Percentiles rank a stretch among this genome's conserved stretches.
These are phyloP conservation scores for Oreochromis tanganicae DNA, from an alignment of 2,113 vertebrate species.

Conservation along the genomic window DNA sequence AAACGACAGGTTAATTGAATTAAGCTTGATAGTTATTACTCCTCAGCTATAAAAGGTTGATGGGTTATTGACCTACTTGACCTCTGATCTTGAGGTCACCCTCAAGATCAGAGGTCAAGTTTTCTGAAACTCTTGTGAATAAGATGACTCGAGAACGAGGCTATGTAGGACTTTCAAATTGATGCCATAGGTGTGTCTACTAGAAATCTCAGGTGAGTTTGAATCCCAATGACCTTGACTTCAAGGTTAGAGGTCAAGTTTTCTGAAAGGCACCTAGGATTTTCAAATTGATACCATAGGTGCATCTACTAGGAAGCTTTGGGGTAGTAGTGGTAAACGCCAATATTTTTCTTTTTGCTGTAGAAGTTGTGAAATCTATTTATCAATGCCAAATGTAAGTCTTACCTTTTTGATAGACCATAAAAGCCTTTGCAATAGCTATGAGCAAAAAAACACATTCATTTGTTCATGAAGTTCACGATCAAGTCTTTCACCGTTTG, in stretches of 20 bases:
- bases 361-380: neutral
- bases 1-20: neutral
- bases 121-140: neutral
- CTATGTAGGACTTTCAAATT: neutral
- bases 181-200: neutral
- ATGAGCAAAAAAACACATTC: neutral
- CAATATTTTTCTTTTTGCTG: neutral
- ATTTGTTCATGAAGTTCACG: neutral
- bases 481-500: neutral
- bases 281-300: neutral
- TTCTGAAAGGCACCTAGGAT: neutral
- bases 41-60: neutral
- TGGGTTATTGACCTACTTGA: fast-evolving
- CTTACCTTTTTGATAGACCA: neutral
- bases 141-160: neutral
- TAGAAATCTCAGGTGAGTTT: neutral
- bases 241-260: neutral
- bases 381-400: neutral
- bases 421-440: neutral
- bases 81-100: neutral
- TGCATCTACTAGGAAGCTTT: neutral
- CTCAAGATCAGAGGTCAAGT: neutral
- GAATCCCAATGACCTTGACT: neutral
- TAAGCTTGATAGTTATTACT: neutral
- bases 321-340: neutral